Conservation (phyloP, 2,113 vertebrate genomes). For the Mirza zaza region DNA sequence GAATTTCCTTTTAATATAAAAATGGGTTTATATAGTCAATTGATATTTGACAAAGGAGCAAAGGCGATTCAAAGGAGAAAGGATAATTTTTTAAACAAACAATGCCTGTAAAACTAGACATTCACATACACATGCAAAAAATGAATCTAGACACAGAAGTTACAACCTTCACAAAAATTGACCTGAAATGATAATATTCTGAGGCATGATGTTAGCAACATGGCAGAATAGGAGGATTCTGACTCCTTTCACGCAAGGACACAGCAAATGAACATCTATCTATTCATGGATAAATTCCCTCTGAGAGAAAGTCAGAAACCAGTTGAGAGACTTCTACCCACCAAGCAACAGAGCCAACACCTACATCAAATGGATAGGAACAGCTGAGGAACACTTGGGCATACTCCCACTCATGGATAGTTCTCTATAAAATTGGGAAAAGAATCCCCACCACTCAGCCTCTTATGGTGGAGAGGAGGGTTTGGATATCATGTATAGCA, state of each 20-base stretch:
- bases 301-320: neutral
- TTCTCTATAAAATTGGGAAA: too few relatives aligned
- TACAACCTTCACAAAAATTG: neutral
- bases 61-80: neutral
- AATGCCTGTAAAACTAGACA: neutral
- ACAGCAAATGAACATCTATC: neutral
- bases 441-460: too few relatives aligned
- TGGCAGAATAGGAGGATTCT: neutral
- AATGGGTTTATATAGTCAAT: neutral
- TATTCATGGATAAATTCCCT: neutral
- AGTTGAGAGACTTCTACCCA: neutral
- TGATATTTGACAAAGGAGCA: neutral
- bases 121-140: neutral
- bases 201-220: neutral
- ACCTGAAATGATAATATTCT: neutral
- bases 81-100: neutral
- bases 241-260: neutral
- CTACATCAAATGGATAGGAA: neutral
- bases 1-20: neutral
- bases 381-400: neutral
- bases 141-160: neutral
- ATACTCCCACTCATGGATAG: too few relatives aligned
- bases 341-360: neutral
- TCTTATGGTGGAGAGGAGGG: too few relatives aligned
- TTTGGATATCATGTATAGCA: too few relatives aligned